These are phyloP conservation scores for Drosophila pectinifera DNA, from an alignment of 1,140 invertebrate species.

Conservation along the genomic window DNA sequence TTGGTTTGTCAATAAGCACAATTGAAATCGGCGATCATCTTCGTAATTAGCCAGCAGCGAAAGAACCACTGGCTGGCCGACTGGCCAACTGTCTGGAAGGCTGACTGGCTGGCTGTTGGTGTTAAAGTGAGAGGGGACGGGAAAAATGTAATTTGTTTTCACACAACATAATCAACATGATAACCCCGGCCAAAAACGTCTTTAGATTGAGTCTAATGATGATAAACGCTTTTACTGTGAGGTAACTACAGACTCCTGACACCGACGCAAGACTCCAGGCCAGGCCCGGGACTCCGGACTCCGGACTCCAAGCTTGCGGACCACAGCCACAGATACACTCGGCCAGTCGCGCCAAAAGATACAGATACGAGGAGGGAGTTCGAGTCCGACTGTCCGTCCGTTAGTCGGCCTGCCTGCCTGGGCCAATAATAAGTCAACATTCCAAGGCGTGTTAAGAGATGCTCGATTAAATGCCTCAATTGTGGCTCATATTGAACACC, in stretches of 20 bases:
- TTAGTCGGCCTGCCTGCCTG: slow-evolving; percentile 51
- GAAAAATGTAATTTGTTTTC: slow-evolving; percentile 85
- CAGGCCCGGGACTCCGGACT: slow-evolving; percentile 7
- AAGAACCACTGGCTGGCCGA: slow-evolving; percentile 27
- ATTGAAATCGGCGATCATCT: slow-evolving; percentile 73
- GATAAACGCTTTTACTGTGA: slow-evolving; percentile 85
- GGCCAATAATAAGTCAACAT: slow-evolving; percentile 83
- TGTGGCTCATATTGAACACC: slow-evolving; percentile 84
- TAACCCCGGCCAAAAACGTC: slow-evolving; percentile 83
- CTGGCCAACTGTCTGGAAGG: not conserved
- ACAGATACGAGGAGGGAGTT: slow-evolving; percentile 29
- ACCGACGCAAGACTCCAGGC: slow-evolving; percentile 65
- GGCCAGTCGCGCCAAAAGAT: slow-evolving; percentile 31
- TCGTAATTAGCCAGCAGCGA: slow-evolving; percentile 73
- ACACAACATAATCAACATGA: slow-evolving; percentile 85
- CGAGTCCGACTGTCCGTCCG: slow-evolving; percentile 20
- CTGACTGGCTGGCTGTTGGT: slow-evolving; percentile 28
- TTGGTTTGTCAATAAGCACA: slow-evolving; percentile 78
- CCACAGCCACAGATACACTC: slow-evolving; percentile 10
- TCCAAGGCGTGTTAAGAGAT: slow-evolving; percentile 84
- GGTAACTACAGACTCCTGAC: slow-evolving; percentile 82
- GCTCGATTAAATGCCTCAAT: slow-evolving; percentile 84
- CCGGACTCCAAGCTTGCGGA: not conserved
- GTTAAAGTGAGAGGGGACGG: slow-evolving; percentile 62
- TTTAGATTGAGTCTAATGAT: slow-evolving; percentile 85